Evolutionary conservation across 2,797 vertebrate species (phyloP), one percentile per base, ranked within the genome.

Genomic region (Sebastes jordani): DNA sequence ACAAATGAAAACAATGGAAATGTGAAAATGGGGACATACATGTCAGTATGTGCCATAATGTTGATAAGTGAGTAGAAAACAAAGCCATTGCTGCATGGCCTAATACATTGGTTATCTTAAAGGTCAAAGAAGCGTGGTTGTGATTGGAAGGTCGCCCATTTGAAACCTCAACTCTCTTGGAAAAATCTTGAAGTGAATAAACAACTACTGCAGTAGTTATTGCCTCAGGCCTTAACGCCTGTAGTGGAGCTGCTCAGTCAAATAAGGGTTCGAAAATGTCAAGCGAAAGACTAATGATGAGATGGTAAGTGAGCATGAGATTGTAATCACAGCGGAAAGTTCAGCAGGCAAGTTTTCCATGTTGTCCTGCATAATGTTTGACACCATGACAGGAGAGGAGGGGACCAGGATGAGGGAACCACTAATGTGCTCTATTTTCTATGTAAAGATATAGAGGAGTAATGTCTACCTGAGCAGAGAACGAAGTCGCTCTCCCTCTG

Each of bases 111-210:
- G 13, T 69, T 72, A 60, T 64, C 14, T 66, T 23, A 62, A 60
- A 60, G 64, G 22, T 76, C 49, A 63, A 60, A 52, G 65, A 66
- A 68, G 70, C 25, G 1, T 30, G 52, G 14, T 76, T 72, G 49
- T 56, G 58, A 68, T 20, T 34, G 64, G 18, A 30, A 42, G 29
- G 22, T 67, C n/a, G 49, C 46, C 30, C 23, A 61, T 71, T 46
- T 5, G 1, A 71, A 80, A 29, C 14, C 20, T 80, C 23, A 25
- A 22, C 78, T 88, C 71, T 75, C 20, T 42, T 1, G 32, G 75
- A 83, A 83, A 80, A 25, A 88, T 82, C 82, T 75, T 8, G 34
- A 23, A 64, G 67, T 36, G 65, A 89, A 84, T 86, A 18, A 56
- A 38, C 62, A 61, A 20, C 49, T 42, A 9, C 49, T 66, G 61